A percentile compares a stretch with the other conserved stretches of the same genome.
Evolutionary conservation across 2,113 vertebrate genomes (phyloP).

Genomic region (Pachyramphus minor): DNA sequence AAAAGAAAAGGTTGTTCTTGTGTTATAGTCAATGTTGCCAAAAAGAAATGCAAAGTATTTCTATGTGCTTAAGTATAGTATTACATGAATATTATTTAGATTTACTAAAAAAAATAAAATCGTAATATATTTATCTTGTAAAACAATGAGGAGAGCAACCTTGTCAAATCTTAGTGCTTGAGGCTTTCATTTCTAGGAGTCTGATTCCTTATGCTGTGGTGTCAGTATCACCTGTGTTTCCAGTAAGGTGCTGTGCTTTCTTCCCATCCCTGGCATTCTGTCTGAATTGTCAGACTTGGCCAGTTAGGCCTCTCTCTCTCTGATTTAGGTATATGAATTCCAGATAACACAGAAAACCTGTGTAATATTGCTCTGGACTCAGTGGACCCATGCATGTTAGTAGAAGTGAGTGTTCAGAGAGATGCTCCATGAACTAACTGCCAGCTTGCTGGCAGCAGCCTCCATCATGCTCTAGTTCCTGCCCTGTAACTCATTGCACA

Average conservation of each 20-base stretch:
- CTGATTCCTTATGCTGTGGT: background rate
- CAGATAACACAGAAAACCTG: background rate
- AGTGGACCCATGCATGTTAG: background rate
- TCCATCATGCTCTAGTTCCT: fast-evolving
- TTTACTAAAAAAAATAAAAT: background rate
- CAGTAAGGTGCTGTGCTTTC: fast-evolving
- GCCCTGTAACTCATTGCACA: background rate
- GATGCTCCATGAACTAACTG: background rate
- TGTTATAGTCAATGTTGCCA: background rate
- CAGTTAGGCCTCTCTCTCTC: background rate
- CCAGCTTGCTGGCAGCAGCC: background rate
- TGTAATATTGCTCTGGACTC: no score
- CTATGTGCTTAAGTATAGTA: background rate
- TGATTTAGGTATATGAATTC: background rate
- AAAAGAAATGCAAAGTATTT: background rate
- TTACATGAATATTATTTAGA: background rate
- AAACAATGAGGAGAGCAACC: background rate
- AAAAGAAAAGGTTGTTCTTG: background rate
- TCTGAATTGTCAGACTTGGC: background rate
- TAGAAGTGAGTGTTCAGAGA: background rate
- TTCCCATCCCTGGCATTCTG: background rate
- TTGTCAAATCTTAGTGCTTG: background rate
- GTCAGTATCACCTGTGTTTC: background rate
- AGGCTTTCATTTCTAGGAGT: background rate
- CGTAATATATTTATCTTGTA: background rate